Percentiles rank a stretch among this genome's conserved stretches.
Conservation (phyloP, 1,140 invertebrate genomes). For the Apis laboriosa region DNA sequence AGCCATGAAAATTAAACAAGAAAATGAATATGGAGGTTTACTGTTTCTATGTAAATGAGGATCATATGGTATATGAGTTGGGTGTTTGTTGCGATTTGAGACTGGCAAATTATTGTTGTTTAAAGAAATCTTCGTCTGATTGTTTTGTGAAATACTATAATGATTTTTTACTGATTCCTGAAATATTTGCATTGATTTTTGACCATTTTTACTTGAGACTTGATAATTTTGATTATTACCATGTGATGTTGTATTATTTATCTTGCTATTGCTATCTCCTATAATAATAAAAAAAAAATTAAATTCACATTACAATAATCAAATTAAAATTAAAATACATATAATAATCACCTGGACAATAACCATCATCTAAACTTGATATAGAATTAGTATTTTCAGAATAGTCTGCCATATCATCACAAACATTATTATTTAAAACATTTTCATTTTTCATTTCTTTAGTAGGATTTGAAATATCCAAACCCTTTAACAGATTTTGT, state of each 20-base stretch:
- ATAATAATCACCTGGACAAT: slow-evolving; percentile 72
- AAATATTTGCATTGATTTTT: slow-evolving; percentile 68
- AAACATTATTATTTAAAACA: slow-evolving; percentile 75
- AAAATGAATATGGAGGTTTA: slow-evolving; percentile 97
- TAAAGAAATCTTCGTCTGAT: slow-evolving; percentile 78
- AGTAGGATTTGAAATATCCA: slow-evolving; percentile 75
- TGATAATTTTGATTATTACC: slow-evolving; percentile 65
- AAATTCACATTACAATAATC: not conserved
- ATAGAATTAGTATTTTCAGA: slow-evolving; percentile 76
- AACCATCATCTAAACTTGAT: slow-evolving; percentile 75
- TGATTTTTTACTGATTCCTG: slow-evolving; percentile 69
- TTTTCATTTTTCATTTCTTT: slow-evolving; percentile 75
- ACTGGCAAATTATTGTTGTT: slow-evolving; percentile 79
- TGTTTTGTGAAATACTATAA: slow-evolving; percentile 71
- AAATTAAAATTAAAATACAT: not conserved
- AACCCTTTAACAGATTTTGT: slow-evolving; percentile 92
- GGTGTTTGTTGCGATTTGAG: slow-evolving; percentile 84
- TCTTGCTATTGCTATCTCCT: slow-evolving; percentile 73
- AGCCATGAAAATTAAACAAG: slow-evolving; percentile 98
- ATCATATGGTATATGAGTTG: slow-evolving; percentile 88
- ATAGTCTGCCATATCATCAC: slow-evolving; percentile 74
- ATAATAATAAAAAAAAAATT: not conserved
- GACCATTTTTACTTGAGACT: slow-evolving; percentile 64
- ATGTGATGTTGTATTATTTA: slow-evolving; percentile 45
- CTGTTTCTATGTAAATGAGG: slow-evolving; percentile 90